Percentiles rank a stretch among this genome's conserved stretches.
Conservation (phyloP, 2,113 vertebrate genomes). For the Psammodynastes pulverulentus region DNA sequence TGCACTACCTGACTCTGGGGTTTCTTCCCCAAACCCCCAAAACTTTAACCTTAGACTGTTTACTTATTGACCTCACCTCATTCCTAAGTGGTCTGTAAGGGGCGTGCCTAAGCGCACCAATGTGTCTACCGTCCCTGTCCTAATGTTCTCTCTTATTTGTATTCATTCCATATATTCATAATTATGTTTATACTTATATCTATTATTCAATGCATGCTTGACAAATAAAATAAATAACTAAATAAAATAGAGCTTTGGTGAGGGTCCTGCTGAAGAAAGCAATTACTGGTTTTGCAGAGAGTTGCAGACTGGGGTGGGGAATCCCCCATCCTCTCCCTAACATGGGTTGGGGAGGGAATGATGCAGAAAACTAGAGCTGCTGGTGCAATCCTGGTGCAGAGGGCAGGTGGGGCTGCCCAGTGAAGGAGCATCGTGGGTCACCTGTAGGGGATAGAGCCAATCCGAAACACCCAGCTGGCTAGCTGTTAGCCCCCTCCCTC, state of each 20-base stretch:
- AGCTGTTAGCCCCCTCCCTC: neutral
- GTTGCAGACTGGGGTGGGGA: neutral
- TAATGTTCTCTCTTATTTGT: too few relatives aligned
- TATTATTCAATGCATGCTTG: too few relatives aligned
- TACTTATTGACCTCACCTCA: too few relatives aligned
- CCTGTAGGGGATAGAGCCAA: neutral
- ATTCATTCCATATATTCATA: too few relatives aligned
- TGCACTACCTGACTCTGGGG: too few relatives aligned
- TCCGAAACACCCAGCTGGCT: neutral
- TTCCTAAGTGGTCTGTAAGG: too few relatives aligned
- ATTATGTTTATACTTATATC: too few relatives aligned
- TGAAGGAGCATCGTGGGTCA: neutral
- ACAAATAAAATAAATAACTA: too few relatives aligned
- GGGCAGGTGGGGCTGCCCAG: neutral
- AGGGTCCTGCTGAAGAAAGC: neutral
- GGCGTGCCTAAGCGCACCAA: too few relatives aligned
- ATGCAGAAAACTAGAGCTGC: neutral
- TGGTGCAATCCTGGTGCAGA: neutral
- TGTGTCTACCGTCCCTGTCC: too few relatives aligned
- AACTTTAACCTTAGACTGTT: too few relatives aligned
- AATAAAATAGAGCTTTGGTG: neutral
- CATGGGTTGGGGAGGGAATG: neutral
- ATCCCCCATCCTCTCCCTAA: neutral
- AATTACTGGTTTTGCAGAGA: neutral
- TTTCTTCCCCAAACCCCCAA: too few relatives aligned